These are phyloP conservation scores for Penelope pileata DNA, from an alignment of 2,113 vertebrate species.

Conservation along the genomic window DNA sequence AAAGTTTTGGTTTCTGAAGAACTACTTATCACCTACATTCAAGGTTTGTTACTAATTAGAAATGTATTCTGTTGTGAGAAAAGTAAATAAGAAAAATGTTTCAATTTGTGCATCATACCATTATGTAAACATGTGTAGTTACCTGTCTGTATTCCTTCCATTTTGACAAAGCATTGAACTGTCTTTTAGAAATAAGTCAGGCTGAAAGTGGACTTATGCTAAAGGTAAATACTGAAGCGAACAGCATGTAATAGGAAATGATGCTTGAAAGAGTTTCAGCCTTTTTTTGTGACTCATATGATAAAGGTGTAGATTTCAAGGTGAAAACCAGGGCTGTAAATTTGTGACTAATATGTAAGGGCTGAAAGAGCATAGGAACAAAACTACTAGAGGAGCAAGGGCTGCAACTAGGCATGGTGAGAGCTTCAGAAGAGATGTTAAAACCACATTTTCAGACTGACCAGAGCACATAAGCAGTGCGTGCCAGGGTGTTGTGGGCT, in stretches of 20 bases:
- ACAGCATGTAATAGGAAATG: background rate
- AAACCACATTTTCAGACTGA: background rate
- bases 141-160: background rate
- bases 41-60: conserved; percentile 85
- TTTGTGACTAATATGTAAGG: background rate
- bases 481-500: fast-evolving
- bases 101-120: background rate
- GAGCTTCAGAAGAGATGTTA: too few relatives aligned
- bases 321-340: background rate
- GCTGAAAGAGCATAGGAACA: background rate
- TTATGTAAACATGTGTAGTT: background rate
- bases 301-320: background rate
- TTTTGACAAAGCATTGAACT: background rate
- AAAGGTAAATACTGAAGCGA: background rate
- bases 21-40: conserved; percentile 97
- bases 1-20: conserved; percentile 99
- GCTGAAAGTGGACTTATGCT: background rate
- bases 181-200: background rate
- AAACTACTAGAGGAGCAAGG: background rate
- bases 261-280: background rate
- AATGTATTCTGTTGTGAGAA: background rate
- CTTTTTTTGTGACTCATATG: background rate
- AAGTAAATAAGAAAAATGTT: background rate
- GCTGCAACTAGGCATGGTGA: background rate
- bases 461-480: fast-evolving